phyloP scores from a whole-genome alignment of 2,888 invertebrate species.

The Gastracanthus pulcherrimus region DNA sequence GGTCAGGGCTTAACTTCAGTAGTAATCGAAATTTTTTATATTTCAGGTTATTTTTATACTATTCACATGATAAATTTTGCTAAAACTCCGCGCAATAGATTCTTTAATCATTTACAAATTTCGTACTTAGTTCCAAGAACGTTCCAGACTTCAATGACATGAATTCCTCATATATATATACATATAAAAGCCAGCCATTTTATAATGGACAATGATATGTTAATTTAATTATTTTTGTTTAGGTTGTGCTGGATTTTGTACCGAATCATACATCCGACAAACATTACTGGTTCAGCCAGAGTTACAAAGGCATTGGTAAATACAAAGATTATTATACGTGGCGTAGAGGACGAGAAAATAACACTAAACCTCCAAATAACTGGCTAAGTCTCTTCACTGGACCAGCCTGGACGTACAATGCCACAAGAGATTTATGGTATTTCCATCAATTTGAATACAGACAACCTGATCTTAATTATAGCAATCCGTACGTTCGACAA shows the following conservation, averaged over 20 bases:
- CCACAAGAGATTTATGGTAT: slow-evolving; percentile 77
- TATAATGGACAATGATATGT: background rate
- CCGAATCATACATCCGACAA: slow-evolving; percentile 80
- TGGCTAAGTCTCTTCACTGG: slow-evolving; percentile 79
- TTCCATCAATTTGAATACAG: slow-evolving; percentile 79
- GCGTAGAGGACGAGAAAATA: slow-evolving; percentile 68
- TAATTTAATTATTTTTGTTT: background rate
- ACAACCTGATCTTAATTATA: slow-evolving; percentile 81
- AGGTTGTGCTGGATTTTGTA: slow-evolving; percentile 83
- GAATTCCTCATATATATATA: too few species aligned
- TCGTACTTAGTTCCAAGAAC: too few species aligned
- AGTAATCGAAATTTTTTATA: too few species aligned
- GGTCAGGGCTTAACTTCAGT: too few species aligned
- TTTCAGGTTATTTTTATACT: too few species aligned
- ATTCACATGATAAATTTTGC: too few species aligned
- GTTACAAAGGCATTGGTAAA: slow-evolving; percentile 67
- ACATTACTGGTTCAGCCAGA: slow-evolving; percentile 80
- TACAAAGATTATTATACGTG: slow-evolving; percentile 80
- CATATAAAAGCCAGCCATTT: too few species aligned
- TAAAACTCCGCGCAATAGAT: too few species aligned
- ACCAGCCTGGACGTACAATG: slow-evolving; percentile 79
- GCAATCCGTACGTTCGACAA: slow-evolving; percentile 71
- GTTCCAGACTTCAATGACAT: too few species aligned
- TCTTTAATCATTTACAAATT: too few species aligned
- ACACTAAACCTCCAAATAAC: slow-evolving; percentile 74